Percentiles rank a stretch among this genome's conserved stretches.
Conservation (phyloP, 2,113 vertebrate species). For the Bubo blakistoni region DNA sequence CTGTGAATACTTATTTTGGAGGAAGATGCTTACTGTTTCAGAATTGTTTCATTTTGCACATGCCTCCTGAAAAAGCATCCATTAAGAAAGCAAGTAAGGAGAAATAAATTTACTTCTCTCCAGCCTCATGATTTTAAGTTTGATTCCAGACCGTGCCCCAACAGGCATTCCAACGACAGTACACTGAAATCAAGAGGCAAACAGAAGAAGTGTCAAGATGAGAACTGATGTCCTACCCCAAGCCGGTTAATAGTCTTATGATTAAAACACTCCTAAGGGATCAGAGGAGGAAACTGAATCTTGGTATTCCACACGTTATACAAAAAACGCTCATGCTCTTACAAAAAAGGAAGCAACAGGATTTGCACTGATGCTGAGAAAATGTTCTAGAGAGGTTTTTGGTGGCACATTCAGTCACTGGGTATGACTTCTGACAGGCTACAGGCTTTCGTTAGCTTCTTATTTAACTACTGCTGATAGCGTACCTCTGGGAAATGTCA, state of each 20-base stretch:
- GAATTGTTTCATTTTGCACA: neutral
- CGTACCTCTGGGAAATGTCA: neutral
- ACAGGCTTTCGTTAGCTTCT: neutral
- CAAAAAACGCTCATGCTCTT: neutral
- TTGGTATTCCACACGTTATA: neutral
- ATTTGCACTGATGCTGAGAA: neutral
- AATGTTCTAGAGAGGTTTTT: neutral
- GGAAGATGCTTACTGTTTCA: neutral
- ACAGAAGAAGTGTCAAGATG: neutral
- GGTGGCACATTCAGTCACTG: neutral
- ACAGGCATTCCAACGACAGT: neutral
- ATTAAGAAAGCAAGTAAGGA: neutral
- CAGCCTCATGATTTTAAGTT: neutral
- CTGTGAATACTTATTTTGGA: neutral
- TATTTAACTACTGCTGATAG: neutral
- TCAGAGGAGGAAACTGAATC: neutral
- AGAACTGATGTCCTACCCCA: neutral
- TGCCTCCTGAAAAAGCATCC: neutral
- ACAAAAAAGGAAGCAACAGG: neutral
- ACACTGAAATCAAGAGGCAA: neutral
- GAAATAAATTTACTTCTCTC: neutral
- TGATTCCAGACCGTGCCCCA: neutral
- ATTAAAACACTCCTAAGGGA: neutral
- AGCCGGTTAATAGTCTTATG: neutral
- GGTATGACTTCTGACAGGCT: neutral